Conservation (phyloP, 2,113 vertebrate genomes). For the Lontra canadensis region DNA sequence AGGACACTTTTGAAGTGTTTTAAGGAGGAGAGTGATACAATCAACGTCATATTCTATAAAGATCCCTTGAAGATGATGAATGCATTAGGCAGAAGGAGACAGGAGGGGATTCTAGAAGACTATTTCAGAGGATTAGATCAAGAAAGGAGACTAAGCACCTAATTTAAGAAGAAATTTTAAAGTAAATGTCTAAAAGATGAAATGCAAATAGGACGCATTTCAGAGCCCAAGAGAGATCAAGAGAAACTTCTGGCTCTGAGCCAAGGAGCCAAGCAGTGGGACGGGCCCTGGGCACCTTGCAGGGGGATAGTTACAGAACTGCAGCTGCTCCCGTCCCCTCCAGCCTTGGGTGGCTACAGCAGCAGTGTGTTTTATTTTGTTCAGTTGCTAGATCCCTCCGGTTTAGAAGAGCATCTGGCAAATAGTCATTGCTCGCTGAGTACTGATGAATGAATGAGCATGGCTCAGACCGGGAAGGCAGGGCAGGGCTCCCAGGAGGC, state of each 20-base stretch:
- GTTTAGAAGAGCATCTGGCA: not conserved
- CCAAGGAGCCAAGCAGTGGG: not conserved
- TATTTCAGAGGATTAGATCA: not conserved
- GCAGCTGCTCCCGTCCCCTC: not conserved
- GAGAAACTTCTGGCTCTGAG: not conserved
- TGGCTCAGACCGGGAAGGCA: not conserved
- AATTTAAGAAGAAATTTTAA: constrained; percentile 6
- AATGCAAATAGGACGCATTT: not conserved
- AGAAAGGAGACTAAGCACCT: not conserved
- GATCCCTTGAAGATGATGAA: not conserved
- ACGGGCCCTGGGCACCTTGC: not conserved
- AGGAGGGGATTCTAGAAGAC: not conserved
- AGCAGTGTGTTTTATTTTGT: not conserved
- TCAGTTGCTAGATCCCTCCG: not conserved
- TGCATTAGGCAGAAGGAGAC: not conserved
- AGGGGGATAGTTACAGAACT: not conserved
- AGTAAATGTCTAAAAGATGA: not conserved
- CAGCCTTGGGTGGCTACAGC: not conserved
- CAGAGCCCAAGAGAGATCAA: not conserved
- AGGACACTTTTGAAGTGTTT: not conserved
- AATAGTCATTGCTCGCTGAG: not conserved
- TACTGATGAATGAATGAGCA: not conserved
- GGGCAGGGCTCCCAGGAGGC: not conserved
- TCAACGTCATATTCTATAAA: not conserved
- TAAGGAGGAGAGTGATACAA: not conserved